Evolutionary conservation across 2,113 vertebrate species (phyloP), one percentile per base, ranked within the genome.

Genomic region (Forbesichthys papilliferus): DNA sequence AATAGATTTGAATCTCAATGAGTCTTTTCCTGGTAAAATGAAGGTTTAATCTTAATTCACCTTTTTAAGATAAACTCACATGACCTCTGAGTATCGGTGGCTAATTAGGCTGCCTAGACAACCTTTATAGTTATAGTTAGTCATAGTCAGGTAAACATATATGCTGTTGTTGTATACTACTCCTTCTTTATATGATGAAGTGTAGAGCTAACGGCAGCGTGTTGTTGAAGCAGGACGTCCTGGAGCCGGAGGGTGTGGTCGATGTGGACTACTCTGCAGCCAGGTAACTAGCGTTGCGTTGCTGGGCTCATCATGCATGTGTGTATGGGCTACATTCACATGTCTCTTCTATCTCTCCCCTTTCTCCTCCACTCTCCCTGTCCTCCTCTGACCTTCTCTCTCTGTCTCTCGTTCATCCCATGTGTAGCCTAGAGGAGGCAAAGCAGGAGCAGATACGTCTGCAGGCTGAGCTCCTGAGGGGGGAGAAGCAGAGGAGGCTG

Each of bases 191-290:
- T 42, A 42, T 42, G 7, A 42, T 6, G 0, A 42, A 42, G 36
- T 42, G 36, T 8, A 42, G 36, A 27, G 7, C 36, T 42, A 42
- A 42, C 36, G 0, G 36, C 5, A 42, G 7, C 36, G 0, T 48
- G 0, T 66, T 33, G 3, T 54, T 36, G 3, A 12, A 52, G 79
- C 76, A 98, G 96, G 65, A 33, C 9, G 91, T 87, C 71, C 74
- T 95, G 60, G 94, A 95, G 75, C 69, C 67, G 65, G 92, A 95
- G 59, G 61, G 71, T 2, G 69, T 80, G 64, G 84, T 89, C 69
- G 97, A 99, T 82, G 97, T 98, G 72, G 91, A 92, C 13, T 94
- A 96, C 81, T 91, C 95, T 11, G 79, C 86, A 69, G 93, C 95
- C 6, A 42, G 36, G 36, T 42, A 42, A 42, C 36, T 42, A 42